phyloP scores from a whole-genome alignment of 2,888 invertebrate species.

The Diarsia dahlii region DNA sequence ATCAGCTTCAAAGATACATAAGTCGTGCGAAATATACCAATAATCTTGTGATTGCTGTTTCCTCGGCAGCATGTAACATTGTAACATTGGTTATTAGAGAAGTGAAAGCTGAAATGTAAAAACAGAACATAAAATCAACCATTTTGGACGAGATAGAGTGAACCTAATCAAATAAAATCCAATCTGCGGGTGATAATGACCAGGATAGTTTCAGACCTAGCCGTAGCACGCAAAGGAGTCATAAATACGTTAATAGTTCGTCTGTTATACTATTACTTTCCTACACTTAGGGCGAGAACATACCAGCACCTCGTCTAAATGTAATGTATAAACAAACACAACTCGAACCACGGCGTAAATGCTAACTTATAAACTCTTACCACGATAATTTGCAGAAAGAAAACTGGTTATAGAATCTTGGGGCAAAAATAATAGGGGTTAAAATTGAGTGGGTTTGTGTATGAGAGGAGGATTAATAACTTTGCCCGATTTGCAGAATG shows the following conservation, averaged over 20 bases:
- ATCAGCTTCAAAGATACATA: no score
- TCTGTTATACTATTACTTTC: constrained; percentile 38
- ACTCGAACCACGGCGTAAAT: constrained; percentile 76
- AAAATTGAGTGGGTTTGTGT: constrained; percentile 42
- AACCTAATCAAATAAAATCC: neutral
- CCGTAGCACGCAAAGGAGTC: constrained; percentile 24
- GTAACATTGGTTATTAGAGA: neutral
- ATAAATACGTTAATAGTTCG: constrained; percentile 46
- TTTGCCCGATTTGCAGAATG: constrained; percentile 79
- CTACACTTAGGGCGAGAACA: constrained; percentile 38
- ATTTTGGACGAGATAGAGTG: neutral
- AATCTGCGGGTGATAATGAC: neutral
- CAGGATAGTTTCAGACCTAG: constrained; percentile 25
- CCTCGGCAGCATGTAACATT: neutral
- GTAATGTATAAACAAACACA: constrained; percentile 76
- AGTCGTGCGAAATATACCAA: no score
- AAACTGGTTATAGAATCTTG: constrained; percentile 44
- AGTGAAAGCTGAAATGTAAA: neutral
- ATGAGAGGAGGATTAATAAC: constrained; percentile 46
- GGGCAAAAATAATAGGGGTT: constrained; percentile 36
- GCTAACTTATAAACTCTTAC: constrained; percentile 75
- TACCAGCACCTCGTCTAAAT: constrained; percentile 62
- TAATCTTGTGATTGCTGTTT: neutral
- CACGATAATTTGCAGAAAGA: constrained; percentile 31
- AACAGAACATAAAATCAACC: neutral